phyloP scores from a whole-genome alignment of 1,140 invertebrate species.

The Rhopalosiphum maidis region DNA sequence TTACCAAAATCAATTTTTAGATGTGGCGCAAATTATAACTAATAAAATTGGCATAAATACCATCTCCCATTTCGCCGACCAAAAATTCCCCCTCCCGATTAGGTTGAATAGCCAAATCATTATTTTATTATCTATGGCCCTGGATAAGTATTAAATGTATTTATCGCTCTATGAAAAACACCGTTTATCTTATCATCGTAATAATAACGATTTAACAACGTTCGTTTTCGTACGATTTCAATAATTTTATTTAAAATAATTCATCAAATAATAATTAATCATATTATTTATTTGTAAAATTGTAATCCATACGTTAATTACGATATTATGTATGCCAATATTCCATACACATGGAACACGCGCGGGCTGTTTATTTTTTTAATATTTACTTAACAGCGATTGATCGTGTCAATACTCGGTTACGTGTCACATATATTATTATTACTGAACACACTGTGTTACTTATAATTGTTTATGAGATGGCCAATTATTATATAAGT shows the following conservation, averaged over 20 bases:
- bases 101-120: not conserved
- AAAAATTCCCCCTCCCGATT: not conserved
- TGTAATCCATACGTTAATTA: not conserved
- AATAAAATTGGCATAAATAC: no score
- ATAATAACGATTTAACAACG: not conserved
- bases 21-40: no score
- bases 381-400: not conserved
- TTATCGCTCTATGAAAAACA: not conserved
- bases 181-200: not conserved
- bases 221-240: not conserved
- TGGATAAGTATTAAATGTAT: slow-evolving; percentile 6
- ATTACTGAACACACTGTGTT: not conserved
- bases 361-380: not conserved
- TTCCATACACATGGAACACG: not conserved
- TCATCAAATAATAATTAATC: not conserved
- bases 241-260: not conserved
- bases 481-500: not conserved
- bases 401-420: not conserved
- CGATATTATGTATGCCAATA: not conserved
- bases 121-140: not conserved
- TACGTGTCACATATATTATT: not conserved
- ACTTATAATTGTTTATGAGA: not conserved
- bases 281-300: slow-evolving; percentile 6
- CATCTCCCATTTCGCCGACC: no score
- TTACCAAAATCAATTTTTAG: no score